Conservation (phyloP, 2,797 vertebrate species). For the Muraenolepis orangiensis region DNA sequence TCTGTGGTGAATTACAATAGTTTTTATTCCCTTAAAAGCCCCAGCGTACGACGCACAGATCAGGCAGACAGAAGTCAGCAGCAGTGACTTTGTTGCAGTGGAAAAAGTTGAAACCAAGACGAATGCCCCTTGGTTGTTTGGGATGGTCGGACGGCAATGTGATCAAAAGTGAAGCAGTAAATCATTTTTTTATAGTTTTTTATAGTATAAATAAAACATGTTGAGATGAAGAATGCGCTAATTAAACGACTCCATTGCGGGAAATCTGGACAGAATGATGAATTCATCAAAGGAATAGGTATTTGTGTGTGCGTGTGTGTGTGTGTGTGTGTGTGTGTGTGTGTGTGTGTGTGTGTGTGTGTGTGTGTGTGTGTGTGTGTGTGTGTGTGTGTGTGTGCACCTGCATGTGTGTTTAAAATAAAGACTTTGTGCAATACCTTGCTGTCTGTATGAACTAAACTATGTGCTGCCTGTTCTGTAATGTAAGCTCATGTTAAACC, state of each 20-base stretch:
- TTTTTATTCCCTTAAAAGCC: background rate
- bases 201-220: too few relatives aligned
- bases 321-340: background rate
- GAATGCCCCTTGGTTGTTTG: too few relatives aligned
- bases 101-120: background rate
- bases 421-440: too few relatives aligned
- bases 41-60: background rate
- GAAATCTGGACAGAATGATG: too few relatives aligned
- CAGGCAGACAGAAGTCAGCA: background rate
- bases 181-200: too few relatives aligned
- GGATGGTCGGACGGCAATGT: too few relatives aligned
- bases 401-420: background rate
- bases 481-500: too few relatives aligned
- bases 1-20: background rate
- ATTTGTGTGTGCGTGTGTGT: background rate
- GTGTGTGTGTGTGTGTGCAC: background rate
- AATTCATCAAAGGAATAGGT: too few relatives aligned
- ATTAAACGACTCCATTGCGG: background rate
- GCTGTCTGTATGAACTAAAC: too few relatives aligned
- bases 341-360: background rate
- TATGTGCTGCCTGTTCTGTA: too few relatives aligned
- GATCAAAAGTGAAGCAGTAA: background rate
- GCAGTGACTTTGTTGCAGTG: background rate
- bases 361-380: background rate
- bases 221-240: background rate